Percentiles rank a stretch among this genome's conserved stretches.
Evolutionary conservation across 1,140 invertebrate genomes (phyloP).

Genomic region (Nilaparvata lugens): DNA sequence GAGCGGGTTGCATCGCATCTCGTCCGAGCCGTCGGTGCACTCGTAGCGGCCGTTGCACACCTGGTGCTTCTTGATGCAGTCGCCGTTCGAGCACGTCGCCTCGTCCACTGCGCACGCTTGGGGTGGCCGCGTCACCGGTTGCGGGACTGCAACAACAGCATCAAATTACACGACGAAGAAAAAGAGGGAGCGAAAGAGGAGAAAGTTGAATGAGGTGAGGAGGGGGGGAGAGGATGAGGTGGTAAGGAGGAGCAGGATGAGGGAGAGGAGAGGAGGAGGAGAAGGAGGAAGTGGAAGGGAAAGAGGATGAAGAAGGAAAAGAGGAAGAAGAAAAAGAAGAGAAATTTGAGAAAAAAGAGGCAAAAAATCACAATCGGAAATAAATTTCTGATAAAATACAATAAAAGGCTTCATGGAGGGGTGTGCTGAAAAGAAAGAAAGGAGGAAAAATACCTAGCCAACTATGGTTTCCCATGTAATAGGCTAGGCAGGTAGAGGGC

Average conservation of each 20-base stretch:
- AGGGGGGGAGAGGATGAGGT: no score
- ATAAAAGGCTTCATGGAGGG: no score
- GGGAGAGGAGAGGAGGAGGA: no score
- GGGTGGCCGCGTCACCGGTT: constrained; percentile 34
- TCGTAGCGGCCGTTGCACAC: constrained; percentile 76
- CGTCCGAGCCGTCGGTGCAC: constrained; percentile 82
- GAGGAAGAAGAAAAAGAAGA: not conserved
- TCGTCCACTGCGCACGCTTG: constrained; percentile 59
- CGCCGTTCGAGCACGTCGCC: constrained; percentile 83
- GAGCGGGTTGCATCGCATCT: constrained; percentile 63
- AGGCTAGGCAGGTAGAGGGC: no score
- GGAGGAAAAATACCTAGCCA: no score
- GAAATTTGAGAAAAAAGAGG: not conserved
- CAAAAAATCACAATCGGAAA: not conserved
- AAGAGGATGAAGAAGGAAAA: not conserved
- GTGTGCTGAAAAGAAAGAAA: no score
- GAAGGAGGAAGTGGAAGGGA: no score
- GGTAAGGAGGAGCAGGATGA: no score
- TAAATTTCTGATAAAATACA: no score
- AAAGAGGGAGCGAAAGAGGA: not conserved
- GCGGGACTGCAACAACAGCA: constrained; percentile 35
- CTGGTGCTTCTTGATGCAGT: constrained; percentile 73
- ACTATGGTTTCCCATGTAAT: no score
- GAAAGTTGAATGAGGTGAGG: not conserved
- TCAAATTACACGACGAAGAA: no score